Percentiles rank a stretch among this genome's conserved stretches.
Evolutionary conservation across 2,888 invertebrate genomes (phyloP).

Genomic region (Lepeophtheirus nordmannii): DNA sequence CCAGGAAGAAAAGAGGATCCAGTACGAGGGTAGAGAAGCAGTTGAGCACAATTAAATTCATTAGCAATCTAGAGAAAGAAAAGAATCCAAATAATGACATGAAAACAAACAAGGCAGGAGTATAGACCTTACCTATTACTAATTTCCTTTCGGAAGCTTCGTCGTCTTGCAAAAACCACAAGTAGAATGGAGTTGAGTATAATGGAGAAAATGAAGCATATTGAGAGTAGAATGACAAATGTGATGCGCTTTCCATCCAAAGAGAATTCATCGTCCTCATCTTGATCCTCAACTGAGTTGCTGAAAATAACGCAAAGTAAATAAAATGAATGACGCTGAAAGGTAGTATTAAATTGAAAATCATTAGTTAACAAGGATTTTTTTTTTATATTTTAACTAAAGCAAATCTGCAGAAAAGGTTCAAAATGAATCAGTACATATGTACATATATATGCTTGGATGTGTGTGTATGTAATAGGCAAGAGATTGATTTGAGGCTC

Average conservation of each 20-base stretch:
- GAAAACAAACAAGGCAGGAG: background rate
- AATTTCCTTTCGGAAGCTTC: constrained; percentile 17
- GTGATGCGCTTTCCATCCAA: background rate
- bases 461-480: no score
- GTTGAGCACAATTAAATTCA: background rate
- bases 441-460: no score
- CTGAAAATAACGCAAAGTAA: no score
- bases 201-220: background rate
- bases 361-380: no score
- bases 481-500: no score
- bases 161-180: constrained; percentile 2
- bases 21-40: background rate
- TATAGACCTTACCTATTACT: constrained; percentile 15
- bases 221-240: background rate
- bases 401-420: no score
- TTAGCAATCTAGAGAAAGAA: background rate
- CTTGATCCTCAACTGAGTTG: no score
- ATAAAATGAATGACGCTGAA: no score
- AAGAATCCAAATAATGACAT: background rate
- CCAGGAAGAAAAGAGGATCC: background rate
- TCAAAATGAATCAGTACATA: no score
- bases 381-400: no score
- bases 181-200: constrained; percentile 15
- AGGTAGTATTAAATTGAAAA: no score
- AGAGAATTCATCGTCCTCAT: no score